Conservation (phyloP, 2,113 vertebrate species). For the Azemiops feae region DNA sequence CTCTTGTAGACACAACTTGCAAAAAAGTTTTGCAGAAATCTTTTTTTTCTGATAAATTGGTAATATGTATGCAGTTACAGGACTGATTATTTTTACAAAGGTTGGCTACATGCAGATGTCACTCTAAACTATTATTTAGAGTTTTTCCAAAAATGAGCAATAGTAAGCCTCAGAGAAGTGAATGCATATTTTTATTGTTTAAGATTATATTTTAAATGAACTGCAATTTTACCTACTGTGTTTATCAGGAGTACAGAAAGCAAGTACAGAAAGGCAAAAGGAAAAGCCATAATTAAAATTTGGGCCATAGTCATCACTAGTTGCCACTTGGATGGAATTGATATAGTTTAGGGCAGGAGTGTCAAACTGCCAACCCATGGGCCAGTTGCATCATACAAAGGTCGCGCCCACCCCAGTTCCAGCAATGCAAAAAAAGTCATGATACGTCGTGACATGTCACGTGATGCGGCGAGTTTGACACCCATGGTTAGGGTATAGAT, state of each 20-base stretch:
- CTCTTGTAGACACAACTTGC: slow-evolving; percentile 58
- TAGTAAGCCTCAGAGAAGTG: not conserved
- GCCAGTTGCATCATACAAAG: too few species aligned
- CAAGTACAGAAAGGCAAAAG: not conserved
- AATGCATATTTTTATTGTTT: not conserved
- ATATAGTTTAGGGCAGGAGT: not conserved
- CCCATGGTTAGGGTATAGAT: not conserved
- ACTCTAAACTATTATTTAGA: not conserved
- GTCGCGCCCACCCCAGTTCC: too few species aligned
- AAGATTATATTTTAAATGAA: not conserved
- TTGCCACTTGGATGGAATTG: not conserved
- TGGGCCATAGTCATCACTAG: not conserved
- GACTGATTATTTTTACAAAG: not conserved
- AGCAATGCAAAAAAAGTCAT: too few species aligned
- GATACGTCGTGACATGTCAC: too few species aligned
- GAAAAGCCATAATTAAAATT: not conserved
- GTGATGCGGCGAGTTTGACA: too few species aligned
- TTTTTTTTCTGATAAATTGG: not conserved
- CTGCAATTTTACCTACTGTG: not conserved
- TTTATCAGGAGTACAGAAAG: not conserved
- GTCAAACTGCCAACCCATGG: too few species aligned
- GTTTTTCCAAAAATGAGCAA: not conserved
- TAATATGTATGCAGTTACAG: not conserved
- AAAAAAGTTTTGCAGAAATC: slow-evolving; percentile 5
- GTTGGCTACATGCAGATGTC: not conserved